These are phyloP conservation scores for Etia nguti DNA, from an alignment of 2,113 vertebrate genomes.

Conservation along the genomic window DNA sequence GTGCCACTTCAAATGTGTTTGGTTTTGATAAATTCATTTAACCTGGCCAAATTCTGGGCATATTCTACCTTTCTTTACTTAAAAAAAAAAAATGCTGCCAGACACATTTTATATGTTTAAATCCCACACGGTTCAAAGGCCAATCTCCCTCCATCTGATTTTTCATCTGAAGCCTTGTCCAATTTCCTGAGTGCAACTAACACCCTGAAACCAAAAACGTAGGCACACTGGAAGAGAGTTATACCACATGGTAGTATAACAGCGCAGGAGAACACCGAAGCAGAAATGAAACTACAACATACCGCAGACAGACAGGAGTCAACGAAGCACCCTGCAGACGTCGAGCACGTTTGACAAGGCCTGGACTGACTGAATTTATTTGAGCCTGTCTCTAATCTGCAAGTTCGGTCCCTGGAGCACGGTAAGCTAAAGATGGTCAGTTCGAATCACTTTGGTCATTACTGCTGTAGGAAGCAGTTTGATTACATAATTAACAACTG, in stretches of 20 bases:
- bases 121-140: neutral
- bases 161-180: neutral
- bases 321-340: neutral
- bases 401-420: neutral
- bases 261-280: fast-evolving
- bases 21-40: neutral
- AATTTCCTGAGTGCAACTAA: neutral
- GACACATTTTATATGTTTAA: neutral
- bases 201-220: neutral
- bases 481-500: neutral
- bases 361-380: neutral
- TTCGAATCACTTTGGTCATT: neutral
- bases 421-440: neutral
- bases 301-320: neutral
- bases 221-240: neutral
- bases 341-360: neutral
- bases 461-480: neutral
- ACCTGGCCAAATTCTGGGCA: neutral
- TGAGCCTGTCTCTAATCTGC: fast-evolving
- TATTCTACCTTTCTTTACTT: neutral
- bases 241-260: fast-evolving
- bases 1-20: neutral
- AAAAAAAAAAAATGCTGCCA: neutral
- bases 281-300: neutral
- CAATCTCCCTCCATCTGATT: neutral